Evolutionary conservation across 2,113 vertebrate genomes (phyloP).

Genomic region (Rattus rattus): DNA sequence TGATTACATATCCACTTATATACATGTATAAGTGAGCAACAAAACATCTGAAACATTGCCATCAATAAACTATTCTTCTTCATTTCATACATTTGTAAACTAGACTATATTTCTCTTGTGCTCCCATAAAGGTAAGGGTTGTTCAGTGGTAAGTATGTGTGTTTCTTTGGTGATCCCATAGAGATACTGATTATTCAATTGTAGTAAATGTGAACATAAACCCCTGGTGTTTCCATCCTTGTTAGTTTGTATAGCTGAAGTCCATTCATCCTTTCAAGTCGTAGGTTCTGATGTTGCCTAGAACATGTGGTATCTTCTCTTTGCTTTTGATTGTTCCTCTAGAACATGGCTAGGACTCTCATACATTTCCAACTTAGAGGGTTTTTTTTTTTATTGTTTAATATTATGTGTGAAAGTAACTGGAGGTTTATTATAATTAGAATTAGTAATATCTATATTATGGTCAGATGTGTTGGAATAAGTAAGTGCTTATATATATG

Average conservation of each 20-base stretch:
- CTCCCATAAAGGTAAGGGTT: neutral
- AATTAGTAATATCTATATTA: neutral
- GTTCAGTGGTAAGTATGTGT: constrained; percentile 1
- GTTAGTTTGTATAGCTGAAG: neutral
- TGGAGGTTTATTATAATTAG: neutral
- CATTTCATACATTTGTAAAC: neutral
- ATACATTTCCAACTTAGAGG: neutral
- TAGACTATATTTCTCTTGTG: neutral
- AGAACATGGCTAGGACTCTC: neutral
- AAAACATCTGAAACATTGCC: constrained; percentile 12
- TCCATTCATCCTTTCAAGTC: neutral
- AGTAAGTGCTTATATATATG: neutral
- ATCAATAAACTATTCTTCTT: neutral
- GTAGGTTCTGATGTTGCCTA: neutral
- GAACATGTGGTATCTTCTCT: neutral
- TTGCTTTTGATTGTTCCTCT: neutral
- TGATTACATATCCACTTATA: neutral
- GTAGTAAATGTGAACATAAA: neutral
- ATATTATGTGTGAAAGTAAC: constrained; percentile 27
- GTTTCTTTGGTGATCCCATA: neutral
- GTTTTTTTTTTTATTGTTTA: neutral
- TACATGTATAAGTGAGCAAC: neutral
- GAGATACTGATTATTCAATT: neutral
- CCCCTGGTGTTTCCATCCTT: neutral
- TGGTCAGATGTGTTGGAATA: neutral